Percentiles rank a stretch among this genome's conserved stretches.
Conservation (phyloP, 1,140 invertebrate genomes). For the Ganaspis sp. region DNA sequence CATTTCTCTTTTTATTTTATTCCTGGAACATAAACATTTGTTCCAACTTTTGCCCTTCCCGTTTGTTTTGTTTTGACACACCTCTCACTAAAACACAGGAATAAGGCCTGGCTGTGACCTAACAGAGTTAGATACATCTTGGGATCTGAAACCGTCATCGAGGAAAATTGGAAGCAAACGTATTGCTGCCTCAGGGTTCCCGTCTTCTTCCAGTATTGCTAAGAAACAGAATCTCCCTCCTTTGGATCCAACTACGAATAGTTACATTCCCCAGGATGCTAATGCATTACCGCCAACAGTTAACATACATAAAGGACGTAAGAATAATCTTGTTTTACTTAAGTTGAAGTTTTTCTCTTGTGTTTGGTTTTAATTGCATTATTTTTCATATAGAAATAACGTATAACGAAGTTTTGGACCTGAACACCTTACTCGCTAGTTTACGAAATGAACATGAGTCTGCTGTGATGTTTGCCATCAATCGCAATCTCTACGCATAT, state of each 20-base stretch:
- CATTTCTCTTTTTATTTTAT: conserved; percentile 39
- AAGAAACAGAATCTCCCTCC: conserved; percentile 73
- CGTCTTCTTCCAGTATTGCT: conserved; percentile 52
- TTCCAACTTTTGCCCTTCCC: conserved; percentile 52
- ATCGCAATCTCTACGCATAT: conserved; percentile 86
- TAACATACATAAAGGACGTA: conserved; percentile 77
- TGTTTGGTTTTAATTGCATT: conserved; percentile 30
- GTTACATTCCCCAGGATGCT: conserved; percentile 78
- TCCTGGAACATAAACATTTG: conserved; percentile 35
- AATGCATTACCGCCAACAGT: conserved; percentile 78
- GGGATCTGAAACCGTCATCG: conserved; percentile 71
- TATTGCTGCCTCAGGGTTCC: conserved; percentile 66
- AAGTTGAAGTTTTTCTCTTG: conserved; percentile 34
- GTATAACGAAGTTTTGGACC: conserved; percentile 78
- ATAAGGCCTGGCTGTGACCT: conserved; percentile 93
- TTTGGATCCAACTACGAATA: conserved; percentile 76
- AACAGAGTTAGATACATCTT: conserved; percentile 83
- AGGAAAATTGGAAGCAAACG: conserved; percentile 66
- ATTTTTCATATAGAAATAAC: conserved; percentile 75
- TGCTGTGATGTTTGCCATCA: conserved; percentile 86
- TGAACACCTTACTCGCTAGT: conserved; percentile 74
- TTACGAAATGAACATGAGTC: conserved; percentile 78
- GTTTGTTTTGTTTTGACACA: conserved; percentile 71
- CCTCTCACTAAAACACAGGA: conserved; percentile 73
- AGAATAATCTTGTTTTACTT: conserved; percentile 44